phyloP scores from a whole-genome alignment of 2,888 invertebrate genomes.

The Drosophila maculinotata region DNA sequence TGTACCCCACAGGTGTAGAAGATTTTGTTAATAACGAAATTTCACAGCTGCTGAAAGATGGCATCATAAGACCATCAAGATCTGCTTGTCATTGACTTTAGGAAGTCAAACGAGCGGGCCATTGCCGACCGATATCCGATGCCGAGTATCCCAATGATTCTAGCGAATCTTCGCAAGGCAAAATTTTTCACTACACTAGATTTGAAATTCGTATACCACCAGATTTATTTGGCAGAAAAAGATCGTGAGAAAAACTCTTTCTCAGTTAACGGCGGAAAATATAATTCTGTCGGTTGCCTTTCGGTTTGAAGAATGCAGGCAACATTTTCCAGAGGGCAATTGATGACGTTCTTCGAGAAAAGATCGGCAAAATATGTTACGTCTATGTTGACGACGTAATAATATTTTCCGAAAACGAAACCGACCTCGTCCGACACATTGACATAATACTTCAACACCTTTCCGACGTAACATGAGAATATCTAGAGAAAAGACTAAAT shows the following conservation, averaged over 20 bases:
- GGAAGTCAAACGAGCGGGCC: constrained; percentile 5
- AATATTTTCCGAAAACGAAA: constrained; percentile 4
- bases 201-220: neutral
- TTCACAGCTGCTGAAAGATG: neutral
- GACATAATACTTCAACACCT: neutral
- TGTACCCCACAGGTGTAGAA: too few relatives aligned
- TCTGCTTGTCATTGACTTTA: constrained; percentile 3
- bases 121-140: constrained; percentile 3
- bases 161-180: neutral
- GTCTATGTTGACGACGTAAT: constrained; percentile 11
- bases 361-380: neutral
- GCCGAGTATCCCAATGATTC: constrained; percentile 7
- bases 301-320: constrained; percentile 8
- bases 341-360: neutral
- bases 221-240: neutral
- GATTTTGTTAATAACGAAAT: constrained; percentile 9
- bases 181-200: constrained; percentile 1
- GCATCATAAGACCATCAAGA: neutral
- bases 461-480: constrained; percentile 2
- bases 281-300: constrained; percentile 2
- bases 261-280: constrained; percentile 3
- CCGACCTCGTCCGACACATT: neutral
- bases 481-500: constrained; percentile 4
- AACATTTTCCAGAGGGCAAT: constrained; percentile 10
- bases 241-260: constrained; percentile 1